Percentiles rank a stretch among this genome's conserved stretches.
These are phyloP conservation scores for Galagoides demidoff DNA, from an alignment of 2,797 vertebrate species.

Conservation along the genomic window DNA sequence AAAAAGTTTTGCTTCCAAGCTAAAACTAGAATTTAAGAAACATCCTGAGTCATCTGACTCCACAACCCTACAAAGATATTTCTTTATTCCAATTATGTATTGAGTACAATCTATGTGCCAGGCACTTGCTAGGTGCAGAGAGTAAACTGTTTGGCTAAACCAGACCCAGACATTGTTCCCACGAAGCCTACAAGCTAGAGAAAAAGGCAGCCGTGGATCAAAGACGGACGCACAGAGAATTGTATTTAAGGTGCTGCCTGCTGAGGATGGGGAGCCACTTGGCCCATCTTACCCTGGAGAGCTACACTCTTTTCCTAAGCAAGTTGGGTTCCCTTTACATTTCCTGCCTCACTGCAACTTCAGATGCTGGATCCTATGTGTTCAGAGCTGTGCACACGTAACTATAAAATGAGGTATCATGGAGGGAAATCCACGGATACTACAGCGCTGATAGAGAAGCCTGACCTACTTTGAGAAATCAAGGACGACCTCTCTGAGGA, in stretches of 20 bases:
- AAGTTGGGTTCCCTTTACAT: background rate
- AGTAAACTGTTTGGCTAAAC: background rate
- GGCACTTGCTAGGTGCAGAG: background rate
- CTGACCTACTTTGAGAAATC: background rate
- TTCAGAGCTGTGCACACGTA: background rate
- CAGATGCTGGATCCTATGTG: background rate
- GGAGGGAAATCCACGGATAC: background rate
- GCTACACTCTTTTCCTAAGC: background rate
- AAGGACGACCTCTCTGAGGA: constrained; percentile 20
- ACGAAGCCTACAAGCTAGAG: background rate
- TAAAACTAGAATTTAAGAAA: background rate
- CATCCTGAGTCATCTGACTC: background rate
- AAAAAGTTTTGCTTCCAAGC: background rate
- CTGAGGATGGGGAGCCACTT: background rate
- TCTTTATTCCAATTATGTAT: background rate
- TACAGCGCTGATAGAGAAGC: background rate
- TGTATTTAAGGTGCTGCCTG: background rate
- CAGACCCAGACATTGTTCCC: background rate
- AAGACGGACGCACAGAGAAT: background rate
- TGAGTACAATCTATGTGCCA: background rate
- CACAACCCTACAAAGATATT: background rate
- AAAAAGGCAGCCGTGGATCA: background rate
- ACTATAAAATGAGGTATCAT: background rate
- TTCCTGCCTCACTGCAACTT: background rate
- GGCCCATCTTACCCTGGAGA: background rate